These are phyloP conservation scores for Solea solea DNA, from an alignment of 2,113 vertebrate species.

Conservation along the genomic window DNA sequence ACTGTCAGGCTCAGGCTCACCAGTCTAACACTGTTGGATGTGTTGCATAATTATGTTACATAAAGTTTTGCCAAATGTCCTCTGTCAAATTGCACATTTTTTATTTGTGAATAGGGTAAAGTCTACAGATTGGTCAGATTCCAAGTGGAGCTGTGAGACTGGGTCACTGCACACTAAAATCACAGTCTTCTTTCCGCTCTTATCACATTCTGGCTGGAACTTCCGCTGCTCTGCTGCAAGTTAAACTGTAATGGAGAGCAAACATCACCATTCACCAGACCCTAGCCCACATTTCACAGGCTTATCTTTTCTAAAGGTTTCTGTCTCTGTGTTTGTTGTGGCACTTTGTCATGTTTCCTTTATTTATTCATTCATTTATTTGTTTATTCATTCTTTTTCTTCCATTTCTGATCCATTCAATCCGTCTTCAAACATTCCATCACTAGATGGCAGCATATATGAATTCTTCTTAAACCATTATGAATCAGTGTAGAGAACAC, in stretches of 20 bases:
- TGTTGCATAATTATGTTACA: constrained; percentile 52
- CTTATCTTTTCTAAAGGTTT: constrained; percentile 1
- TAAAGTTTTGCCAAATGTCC: constrained; percentile 39
- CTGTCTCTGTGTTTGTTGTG: neutral
- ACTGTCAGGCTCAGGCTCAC: neutral
- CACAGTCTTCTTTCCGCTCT: constrained; percentile 70
- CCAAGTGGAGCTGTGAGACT: constrained; percentile 30
- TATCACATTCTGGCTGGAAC: constrained; percentile 56
- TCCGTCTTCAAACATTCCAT: neutral
- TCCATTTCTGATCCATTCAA: neutral
- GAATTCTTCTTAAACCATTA: neutral
- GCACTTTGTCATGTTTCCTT: constrained; percentile 1
- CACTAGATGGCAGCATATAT: constrained; percentile 52
- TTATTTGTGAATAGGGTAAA: constrained; percentile 74
- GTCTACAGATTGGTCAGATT: constrained; percentile 56
- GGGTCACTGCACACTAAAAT: constrained; percentile 57
- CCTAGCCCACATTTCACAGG: neutral
- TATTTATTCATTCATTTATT: neutral
- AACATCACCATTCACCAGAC: constrained; percentile 67
- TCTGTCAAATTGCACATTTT: constrained; percentile 34
- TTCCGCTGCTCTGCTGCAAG: constrained; percentile 57
- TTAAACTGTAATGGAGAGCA: constrained; percentile 77
- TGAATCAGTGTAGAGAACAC: neutral
- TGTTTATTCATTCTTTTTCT: neutral
- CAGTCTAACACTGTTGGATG: constrained; percentile 4